Evolutionary conservation across 53 echinoderm and acorn worm species (phyloP), one percentile per base, ranked within the genome.

Genomic region (Astropecten irregularis): DNA sequence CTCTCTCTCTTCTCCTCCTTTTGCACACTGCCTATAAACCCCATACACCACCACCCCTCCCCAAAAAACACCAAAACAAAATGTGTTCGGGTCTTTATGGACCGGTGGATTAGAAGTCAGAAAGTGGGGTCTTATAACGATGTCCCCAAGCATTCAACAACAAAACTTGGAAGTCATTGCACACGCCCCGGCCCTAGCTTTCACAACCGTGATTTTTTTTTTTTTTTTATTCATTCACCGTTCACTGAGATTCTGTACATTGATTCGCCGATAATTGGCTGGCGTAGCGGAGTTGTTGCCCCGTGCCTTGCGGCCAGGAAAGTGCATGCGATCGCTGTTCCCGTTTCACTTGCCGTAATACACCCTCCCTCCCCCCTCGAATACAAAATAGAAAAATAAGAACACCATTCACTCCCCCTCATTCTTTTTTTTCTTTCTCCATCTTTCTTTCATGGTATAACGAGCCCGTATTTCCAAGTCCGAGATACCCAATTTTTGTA

Each of bases 191-290:
- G 61, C 37, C 47, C 56, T 40, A 29, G n/a, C 20, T 35, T 28
- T 18, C 20, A 13, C 40, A 9, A 14, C 20, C 13, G 40, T 9
- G 68, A 13, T 25, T 46, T 44, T 44, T 46, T 46, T 36, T 64
- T 64, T 29, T 62, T 31, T 61, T 46, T 11, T 60, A 16, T 79
- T 62, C 47, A 34, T 42, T 38, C 57, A 40, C n/a, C 62, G 46
- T 62, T 79, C 79, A 48, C 61, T 62, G 62, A 79, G 62, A 79
- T 79, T 79, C 57, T 48, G 60, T 46, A 79, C 79, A 79, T 61
- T 79, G 79, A 79, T 79, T 79, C 49, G 36, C 48, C 79, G 79
- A 62, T 79, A 79, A 79, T 79, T 79, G 79, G 79, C 39, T 79
- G 79, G 59, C 32, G 79, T 79, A 56, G 79, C 79, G 62, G 62